Evolutionary conservation across 1,140 invertebrate genomes (phyloP).

Genomic region (Drosophila rhopaloa): DNA sequence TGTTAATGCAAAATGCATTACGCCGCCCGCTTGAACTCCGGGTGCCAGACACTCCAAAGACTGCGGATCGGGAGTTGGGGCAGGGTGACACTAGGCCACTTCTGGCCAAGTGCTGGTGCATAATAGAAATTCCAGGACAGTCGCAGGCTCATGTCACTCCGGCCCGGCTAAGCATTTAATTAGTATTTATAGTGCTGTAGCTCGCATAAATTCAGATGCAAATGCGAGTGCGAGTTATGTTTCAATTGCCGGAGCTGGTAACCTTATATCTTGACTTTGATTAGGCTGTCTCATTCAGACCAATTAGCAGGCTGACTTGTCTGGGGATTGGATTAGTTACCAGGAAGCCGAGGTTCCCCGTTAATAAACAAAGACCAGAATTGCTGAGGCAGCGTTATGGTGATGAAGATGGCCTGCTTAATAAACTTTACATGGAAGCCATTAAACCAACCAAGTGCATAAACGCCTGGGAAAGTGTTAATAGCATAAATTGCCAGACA

Average conservation of each 20-base stretch:
- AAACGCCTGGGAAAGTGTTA: slow-evolving; percentile 39
- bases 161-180: slow-evolving; percentile 61
- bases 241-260: slow-evolving; percentile 34
- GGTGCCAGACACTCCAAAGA: slow-evolving; percentile 34
- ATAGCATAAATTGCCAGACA: slow-evolving; percentile 16
- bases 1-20: slow-evolving; percentile 82
- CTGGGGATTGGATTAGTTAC: neutral
- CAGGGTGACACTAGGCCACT: slow-evolving; percentile 16
- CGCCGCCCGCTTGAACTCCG: slow-evolving; percentile 66
- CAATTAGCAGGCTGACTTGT: slow-evolving; percentile 36
- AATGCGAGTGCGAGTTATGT: slow-evolving; percentile 58
- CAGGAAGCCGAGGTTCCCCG: slow-evolving; percentile 14
- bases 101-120: slow-evolving; percentile 49
- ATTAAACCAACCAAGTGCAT: slow-evolving; percentile 24
- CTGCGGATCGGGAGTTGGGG: neutral
- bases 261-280: slow-evolving; percentile 22
- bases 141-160: slow-evolving; percentile 31
- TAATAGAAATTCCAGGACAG: slow-evolving; percentile 46
- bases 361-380: neutral
- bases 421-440: slow-evolving; percentile 36
- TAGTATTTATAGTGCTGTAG: slow-evolving; percentile 57
- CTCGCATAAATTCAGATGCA: slow-evolving; percentile 57
- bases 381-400: slow-evolving; percentile 1
- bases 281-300: slow-evolving; percentile 11
- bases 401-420: slow-evolving; percentile 8